Evolutionary conservation across 2,797 vertebrate species (phyloP), one percentile per base, ranked within the genome.

Genomic region (Pampus argenteus): DNA sequence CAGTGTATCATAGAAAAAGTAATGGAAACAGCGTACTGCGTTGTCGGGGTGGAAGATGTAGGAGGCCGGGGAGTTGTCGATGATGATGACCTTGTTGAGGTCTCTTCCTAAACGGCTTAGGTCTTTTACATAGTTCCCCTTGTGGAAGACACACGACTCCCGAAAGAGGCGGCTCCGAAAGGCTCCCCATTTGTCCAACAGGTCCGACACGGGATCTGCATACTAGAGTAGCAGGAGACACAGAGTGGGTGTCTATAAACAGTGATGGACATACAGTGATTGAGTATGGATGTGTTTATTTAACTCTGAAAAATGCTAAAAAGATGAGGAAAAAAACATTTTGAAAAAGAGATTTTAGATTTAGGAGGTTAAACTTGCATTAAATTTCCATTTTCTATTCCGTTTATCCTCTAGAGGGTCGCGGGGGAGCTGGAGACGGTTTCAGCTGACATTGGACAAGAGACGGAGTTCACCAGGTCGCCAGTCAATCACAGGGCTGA

Each of bases 41-140:
- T 99, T 99, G 58, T 99, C 94, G 0, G 98, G 98, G 75, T 99
- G 98, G 93, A 99, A 99, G 92, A 98, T 93, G 40, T 99, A 99
- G 83, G 98, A 99, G 6, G 97, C 97, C 0, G 98, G 98, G 0
- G 98, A 99, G 93, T 99, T 99, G 94, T 99, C 98, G 28, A 99
- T 91, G 20, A 99, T 99, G 91, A 99, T 95, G 84, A 98, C 95
- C 48, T 96, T 96, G 82, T 94, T 96, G 52, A 99, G 93, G 89
- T 99, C 97, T 0, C 98, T 92, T 76, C 98, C 98, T 86, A 99
- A 88, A 34, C 96, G 95, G 89, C 98, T 99, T 87, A 99, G 94
- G 81, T 99, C 98, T 89, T 99, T 99, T 3, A 99, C 97, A 0
- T 99, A 99, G 90, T 99, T 99, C 56, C 98, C 98, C 0, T 95